Evolutionary conservation across 2,113 vertebrate genomes (phyloP), one percentile per base, ranked within the genome.

Genomic region (Scatophagus argus): DNA sequence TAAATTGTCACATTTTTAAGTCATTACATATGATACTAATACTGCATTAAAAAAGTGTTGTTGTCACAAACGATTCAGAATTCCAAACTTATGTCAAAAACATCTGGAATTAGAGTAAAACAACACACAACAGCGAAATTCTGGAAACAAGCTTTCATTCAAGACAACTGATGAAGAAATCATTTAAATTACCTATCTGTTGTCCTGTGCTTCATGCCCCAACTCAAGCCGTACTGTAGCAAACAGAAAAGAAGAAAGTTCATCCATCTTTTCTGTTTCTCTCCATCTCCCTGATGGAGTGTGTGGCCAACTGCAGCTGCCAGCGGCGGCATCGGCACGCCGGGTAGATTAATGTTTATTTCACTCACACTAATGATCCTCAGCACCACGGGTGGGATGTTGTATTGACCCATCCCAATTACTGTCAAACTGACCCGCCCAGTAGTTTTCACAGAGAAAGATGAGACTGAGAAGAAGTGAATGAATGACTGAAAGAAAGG

Each of bases 371-470:
- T 81, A 86, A 90, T 81, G 85, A 80, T 66, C 2, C 72, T 14
- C 58, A 23, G 75, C 69, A 44, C 60, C 55, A 34, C 55, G 74
- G 82, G 61, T 71, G 73, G 79, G 38, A 55, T 55, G 64, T 64
- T 63, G 54, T 74, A 72, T 84, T 77, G 84, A 87, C 77, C 56
- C 58, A 21, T 83, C 65, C 76, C 66, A 81, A 72, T 87, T 76
- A 88, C 79, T 74, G 69, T 83, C 82, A 82, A 11, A 49, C 36
- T 36, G 51, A 39, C 11, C 63, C n/a, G 47, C 25, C 51, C 38
- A 5, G 49, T 52, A 7, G 49, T 27, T 79, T n/a, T 54, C 14
- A 85, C 44, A 10, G 47, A 66, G 62, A 79, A 38, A 12, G 29
- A 65, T 62, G 67, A 31, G 25, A 32, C 34, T 6, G n/a, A 44